phyloP scores from a whole-genome alignment of 2,888 invertebrate species.

The Sericinus montela region DNA sequence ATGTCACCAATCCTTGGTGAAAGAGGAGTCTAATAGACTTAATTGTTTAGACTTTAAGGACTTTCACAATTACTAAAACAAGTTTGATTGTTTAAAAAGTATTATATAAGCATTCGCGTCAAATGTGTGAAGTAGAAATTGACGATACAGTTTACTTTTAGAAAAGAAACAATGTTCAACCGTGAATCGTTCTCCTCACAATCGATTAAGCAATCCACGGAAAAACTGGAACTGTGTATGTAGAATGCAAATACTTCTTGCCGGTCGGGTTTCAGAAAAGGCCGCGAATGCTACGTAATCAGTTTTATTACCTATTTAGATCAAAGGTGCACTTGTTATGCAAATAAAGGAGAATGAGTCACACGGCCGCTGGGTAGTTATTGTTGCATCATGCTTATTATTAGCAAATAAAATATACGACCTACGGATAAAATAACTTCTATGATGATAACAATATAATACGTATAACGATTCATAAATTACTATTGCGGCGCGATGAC shows the following conservation, averaged over 20 bases:
- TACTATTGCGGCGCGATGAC: too few species aligned
- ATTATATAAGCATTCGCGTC: too few species aligned
- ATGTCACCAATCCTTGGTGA: too few species aligned
- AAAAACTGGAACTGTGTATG: not conserved
- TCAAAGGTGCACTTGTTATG: constrained; percentile 7
- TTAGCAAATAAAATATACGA: constrained; percentile 4
- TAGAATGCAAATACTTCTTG: constrained; percentile 1
- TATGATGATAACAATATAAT: too few species aligned
- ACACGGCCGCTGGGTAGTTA: not conserved
- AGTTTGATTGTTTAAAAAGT: too few species aligned
- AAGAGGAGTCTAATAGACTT: too few species aligned
- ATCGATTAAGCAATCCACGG: too few species aligned
- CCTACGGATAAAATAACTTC: constrained; percentile 3
- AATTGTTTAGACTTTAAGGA: too few species aligned
- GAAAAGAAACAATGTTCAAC: not conserved
- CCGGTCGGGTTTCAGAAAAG: not conserved
- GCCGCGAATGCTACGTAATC: not conserved
- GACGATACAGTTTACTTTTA: not conserved
- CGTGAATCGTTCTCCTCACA: not conserved
- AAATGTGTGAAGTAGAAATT: too few species aligned
- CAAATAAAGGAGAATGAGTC: constrained; percentile 8
- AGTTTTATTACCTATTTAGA: constrained; percentile 1
- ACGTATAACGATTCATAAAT: too few species aligned
- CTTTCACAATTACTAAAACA: too few species aligned
- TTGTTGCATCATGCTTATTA: constrained; percentile 14